Conservation (phyloP, 2,888 invertebrate species). For the Tetramorium bicarinatum region DNA sequence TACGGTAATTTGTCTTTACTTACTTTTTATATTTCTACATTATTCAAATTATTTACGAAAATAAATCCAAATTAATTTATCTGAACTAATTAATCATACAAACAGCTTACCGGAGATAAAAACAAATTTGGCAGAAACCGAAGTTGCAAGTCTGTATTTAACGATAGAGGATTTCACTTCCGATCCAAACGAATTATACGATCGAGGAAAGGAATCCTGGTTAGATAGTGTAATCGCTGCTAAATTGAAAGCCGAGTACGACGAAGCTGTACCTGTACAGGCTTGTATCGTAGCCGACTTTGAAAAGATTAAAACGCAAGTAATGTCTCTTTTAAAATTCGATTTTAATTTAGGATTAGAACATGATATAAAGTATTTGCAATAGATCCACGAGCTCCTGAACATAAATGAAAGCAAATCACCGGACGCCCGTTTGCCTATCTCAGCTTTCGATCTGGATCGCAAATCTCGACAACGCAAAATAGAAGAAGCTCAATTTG, state of each 20-base stretch:
- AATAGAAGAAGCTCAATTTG: slow-evolving; percentile 84
- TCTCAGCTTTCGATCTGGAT: slow-evolving; percentile 89
- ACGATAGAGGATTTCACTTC: slow-evolving; percentile 18
- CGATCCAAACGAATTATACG: not conserved
- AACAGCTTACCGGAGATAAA: slow-evolving; percentile 23
- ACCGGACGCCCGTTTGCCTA: slow-evolving; percentile 88
- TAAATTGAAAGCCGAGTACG: slow-evolving; percentile 69
- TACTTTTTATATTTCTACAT: not conserved
- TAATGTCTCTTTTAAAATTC: slow-evolving; percentile 36
- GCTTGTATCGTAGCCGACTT: slow-evolving; percentile 83
- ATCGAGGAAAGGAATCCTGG: slow-evolving; percentile 67
- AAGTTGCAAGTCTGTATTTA: not conserved
- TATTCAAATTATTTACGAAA: not conserved
- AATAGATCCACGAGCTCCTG: slow-evolving; percentile 80
- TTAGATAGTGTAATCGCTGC: slow-evolving; percentile 65
- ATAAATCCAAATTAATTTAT: slow-evolving; percentile 20
- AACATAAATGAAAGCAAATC: slow-evolving; percentile 88
- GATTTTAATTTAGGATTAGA: not conserved
- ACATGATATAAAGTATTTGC: not conserved
- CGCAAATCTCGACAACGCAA: slow-evolving; percentile 86
- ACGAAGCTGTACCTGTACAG: slow-evolving; percentile 79
- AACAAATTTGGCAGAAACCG: not conserved
- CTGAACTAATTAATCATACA: slow-evolving; percentile 7
- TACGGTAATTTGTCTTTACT: slow-evolving; percentile 56
- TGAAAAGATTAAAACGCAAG: slow-evolving; percentile 80